Evolutionary conservation across 1,140 invertebrate species (phyloP).

Genomic region (Ceratina japonica): DNA sequence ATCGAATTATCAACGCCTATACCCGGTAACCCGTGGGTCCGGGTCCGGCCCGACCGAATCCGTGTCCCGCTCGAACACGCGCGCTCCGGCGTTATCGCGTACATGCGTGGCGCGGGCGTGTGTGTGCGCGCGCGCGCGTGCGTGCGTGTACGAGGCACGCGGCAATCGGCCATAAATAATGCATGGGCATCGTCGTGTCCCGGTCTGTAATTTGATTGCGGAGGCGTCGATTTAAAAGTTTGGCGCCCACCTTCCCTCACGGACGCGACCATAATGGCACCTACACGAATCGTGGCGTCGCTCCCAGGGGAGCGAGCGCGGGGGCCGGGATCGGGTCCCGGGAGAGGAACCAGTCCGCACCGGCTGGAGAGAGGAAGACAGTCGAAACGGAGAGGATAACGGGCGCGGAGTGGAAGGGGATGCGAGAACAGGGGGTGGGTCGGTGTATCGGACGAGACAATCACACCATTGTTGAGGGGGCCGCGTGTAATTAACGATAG

Average conservation of each 20-base stretch:
- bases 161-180: conserved; percentile 73
- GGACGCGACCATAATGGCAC: conserved; percentile 65
- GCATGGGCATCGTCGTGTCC: conserved; percentile 70
- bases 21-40: conserved; percentile 13
- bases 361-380: too few relatives aligned
- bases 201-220: conserved; percentile 75
- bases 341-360: not conserved
- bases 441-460: conserved; percentile 68
- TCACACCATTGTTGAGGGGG: conserved; percentile 70
- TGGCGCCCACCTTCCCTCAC: conserved; percentile 65
- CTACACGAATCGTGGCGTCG: conserved; percentile 41
- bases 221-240: conserved; percentile 73
- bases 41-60: not conserved
- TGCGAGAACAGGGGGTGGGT: conserved; percentile 37
- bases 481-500: conserved; percentile 73
- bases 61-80: conserved; percentile 1
- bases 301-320: conserved; percentile 9
- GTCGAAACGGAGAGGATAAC: too few relatives aligned
- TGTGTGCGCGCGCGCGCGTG: not conserved
- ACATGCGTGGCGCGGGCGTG: not conserved
- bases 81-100: too few relatives aligned
- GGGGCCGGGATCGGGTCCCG: conserved; percentile 3
- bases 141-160: conserved; percentile 63
- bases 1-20: conserved; percentile 62
- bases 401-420: not conserved